A percentile compares a stretch with the other conserved stretches of the same genome.
Evolutionary conservation across 2,797 vertebrate species (phyloP).

Genomic region (Anguilla anguilla): DNA sequence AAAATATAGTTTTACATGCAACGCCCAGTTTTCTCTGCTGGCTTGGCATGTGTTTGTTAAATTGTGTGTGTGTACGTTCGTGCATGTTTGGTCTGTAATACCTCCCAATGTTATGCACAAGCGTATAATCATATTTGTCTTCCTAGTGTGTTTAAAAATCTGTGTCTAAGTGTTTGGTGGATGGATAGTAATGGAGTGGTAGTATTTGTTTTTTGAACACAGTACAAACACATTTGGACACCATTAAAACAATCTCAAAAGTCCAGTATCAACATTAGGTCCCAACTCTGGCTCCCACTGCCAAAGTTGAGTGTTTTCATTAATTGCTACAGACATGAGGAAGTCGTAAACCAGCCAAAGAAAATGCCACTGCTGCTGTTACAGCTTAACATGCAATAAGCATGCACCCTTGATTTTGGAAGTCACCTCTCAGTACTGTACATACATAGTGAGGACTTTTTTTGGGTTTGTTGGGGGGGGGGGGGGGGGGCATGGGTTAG

Average conservation of each 20-base stretch:
- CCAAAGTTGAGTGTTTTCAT: constrained; percentile 28
- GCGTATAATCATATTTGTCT: constrained; percentile 10
- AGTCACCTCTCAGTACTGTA: constrained; percentile 53
- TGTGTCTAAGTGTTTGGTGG: background rate
- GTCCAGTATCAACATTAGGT: constrained; percentile 22
- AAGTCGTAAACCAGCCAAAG: constrained; percentile 27
- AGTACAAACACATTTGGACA: constrained; percentile 52
- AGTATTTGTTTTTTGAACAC: constrained; percentile 46
- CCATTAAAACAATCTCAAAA: constrained; percentile 35
- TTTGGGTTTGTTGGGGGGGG: background rate
- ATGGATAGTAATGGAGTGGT: background rate
- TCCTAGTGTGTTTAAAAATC: background rate
- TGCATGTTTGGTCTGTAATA: background rate
- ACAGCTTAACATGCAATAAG: background rate
- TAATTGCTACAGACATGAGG: constrained; percentile 36
- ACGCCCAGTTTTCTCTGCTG: background rate
- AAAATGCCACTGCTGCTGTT: constrained; percentile 14
- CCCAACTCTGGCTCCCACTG: constrained; percentile 15
- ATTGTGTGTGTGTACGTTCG: background rate
- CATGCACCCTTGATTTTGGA: constrained; percentile 50
- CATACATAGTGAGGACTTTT: constrained; percentile 36
- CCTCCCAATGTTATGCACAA: constrained; percentile 1
- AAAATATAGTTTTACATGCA: background rate
- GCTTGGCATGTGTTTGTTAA: no score
- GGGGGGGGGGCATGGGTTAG: background rate